A percentile compares a stretch with the other conserved stretches of the same genome.
These are phyloP conservation scores for Erithacus rubecula DNA, from an alignment of 2,797 vertebrate species.

Conservation along the genomic window DNA sequence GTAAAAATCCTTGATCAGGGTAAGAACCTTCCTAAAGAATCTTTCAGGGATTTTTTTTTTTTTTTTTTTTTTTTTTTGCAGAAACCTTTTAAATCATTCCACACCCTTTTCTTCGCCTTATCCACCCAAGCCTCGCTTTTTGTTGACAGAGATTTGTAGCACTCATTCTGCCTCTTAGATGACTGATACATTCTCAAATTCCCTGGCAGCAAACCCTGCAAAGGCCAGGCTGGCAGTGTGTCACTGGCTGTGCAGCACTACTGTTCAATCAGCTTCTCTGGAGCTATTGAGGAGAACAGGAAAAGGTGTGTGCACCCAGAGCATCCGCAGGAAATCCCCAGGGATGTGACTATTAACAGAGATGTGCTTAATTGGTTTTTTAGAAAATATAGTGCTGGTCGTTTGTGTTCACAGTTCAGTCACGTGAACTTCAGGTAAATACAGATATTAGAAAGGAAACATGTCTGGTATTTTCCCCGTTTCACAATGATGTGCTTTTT, in stretches of 20 bases:
- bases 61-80: slow-evolving; percentile 2
- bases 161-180: neutral
- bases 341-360: neutral
- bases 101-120: neutral
- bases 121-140: neutral
- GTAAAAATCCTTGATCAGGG: neutral
- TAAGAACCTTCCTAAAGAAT: neutral
- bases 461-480: neutral
- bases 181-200: neutral
- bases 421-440: neutral
- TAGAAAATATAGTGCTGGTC: neutral
- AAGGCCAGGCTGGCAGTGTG: neutral
- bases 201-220: neutral
- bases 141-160: neutral
- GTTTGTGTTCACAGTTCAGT: neutral
- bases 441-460: neutral
- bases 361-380: neutral
- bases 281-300: neutral
- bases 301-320: neutral
- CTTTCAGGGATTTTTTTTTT: neutral
- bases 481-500: neutral
- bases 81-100: neutral
- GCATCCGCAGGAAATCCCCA: neutral
- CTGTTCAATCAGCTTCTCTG: neutral
- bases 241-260: neutral